Conservation (phyloP, 2,113 vertebrate species). For the Colinus virginianus region DNA sequence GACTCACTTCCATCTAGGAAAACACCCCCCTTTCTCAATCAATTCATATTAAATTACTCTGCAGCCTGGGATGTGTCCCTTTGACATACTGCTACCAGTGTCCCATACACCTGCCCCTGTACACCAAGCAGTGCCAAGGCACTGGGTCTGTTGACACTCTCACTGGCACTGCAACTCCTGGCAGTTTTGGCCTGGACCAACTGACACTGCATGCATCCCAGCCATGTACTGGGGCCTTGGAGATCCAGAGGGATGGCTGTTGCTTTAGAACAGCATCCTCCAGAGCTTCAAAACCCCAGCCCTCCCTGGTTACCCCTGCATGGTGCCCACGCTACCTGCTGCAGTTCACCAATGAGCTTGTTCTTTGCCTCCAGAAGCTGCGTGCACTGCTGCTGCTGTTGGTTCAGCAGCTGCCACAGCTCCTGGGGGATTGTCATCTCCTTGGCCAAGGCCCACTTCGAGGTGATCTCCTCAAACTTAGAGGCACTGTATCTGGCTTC, state of each 20-base stretch:
- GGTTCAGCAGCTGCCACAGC: constrained; percentile 79
- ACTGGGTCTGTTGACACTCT: accelerated
- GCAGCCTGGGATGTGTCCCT: neutral
- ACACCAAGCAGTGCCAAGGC: neutral
- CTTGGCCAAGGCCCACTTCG: constrained; percentile 76
- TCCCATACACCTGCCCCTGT: neutral
- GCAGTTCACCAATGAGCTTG: constrained; percentile 82
- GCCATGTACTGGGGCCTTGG: neutral
- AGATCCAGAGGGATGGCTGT: neutral
- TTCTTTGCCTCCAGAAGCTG: constrained; percentile 85
- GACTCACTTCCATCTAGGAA: neutral
- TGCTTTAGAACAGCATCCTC: neutral
- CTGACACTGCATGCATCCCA: neutral
- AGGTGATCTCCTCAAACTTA: constrained; percentile 82
- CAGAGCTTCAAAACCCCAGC: accelerated
- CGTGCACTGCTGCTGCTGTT: constrained; percentile 80
- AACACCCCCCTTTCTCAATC: neutral
- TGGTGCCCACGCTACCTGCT: constrained; percentile 77
- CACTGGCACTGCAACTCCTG: neutral
- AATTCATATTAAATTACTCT: neutral
- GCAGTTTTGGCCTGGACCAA: neutral
- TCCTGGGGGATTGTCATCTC: constrained; percentile 78
- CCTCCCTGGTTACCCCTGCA: neutral
- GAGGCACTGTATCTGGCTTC: constrained; percentile 70
- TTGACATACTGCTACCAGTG: neutral